Percentiles rank a stretch among this genome's conserved stretches.
Conservation (phyloP, 1,140 invertebrate species). For the Galleria mellonella region DNA sequence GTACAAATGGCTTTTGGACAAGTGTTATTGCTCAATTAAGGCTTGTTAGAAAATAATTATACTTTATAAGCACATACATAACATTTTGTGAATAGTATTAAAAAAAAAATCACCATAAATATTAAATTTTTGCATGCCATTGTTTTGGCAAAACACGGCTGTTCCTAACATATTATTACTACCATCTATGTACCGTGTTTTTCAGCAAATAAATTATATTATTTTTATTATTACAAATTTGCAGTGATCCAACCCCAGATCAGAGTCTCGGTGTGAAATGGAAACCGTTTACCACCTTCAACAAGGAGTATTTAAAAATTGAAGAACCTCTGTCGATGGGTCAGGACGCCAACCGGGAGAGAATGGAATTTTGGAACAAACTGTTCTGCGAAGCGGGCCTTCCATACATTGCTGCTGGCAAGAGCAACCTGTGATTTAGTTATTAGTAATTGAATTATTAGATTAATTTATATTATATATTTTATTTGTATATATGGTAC, state of each 20-base stretch:
- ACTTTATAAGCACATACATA: too few relatives aligned
- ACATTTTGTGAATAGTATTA: too few relatives aligned
- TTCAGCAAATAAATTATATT: too few relatives aligned
- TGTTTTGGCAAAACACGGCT: too few relatives aligned
- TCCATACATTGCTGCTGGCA: constrained; percentile 15
- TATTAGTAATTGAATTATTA: neutral
- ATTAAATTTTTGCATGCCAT: too few relatives aligned
- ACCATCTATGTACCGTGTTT: too few relatives aligned
- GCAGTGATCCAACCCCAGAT: constrained; percentile 33
- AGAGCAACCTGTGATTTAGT: too few relatives aligned
- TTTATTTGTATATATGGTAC: neutral
- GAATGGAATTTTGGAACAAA: constrained; percentile 45
- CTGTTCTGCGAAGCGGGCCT: constrained; percentile 38
- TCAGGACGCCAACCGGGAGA: constrained; percentile 22
- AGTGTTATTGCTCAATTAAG: too few relatives aligned
- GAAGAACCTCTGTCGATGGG: constrained; percentile 21
- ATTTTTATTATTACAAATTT: constrained; percentile 12
- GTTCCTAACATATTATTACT: too few relatives aligned
- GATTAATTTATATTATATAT: neutral
- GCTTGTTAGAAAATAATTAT: too few relatives aligned
- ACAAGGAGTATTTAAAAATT: constrained; percentile 30
- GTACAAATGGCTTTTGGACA: too few relatives aligned
- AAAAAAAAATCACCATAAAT: neutral
- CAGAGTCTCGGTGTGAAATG: constrained; percentile 21
- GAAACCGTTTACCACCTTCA: constrained; percentile 22